These are phyloP conservation scores for Platycnemis pennipes DNA, from an alignment of 2,888 invertebrate species.

Conservation along the genomic window DNA sequence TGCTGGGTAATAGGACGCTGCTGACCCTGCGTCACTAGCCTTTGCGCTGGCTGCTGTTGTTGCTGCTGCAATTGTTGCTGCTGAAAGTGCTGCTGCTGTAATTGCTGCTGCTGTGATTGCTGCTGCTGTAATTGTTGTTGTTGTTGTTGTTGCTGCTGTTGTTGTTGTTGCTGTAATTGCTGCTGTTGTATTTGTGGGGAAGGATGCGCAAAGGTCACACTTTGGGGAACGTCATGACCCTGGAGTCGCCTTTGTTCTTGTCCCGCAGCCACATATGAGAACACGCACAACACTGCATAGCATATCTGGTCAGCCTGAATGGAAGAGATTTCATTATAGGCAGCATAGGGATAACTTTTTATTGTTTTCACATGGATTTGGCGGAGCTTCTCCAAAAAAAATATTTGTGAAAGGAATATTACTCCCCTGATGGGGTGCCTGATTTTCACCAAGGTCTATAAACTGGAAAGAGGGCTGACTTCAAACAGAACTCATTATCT, in stretches of 20 bases:
- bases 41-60: slow-evolving; percentile 69
- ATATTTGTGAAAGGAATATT: neutral
- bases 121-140: slow-evolving; percentile 76
- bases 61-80: slow-evolving; percentile 51
- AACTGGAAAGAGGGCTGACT: too few species aligned
- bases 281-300: slow-evolving; percentile 99
- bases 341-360: neutral
- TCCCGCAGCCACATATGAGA: slow-evolving; percentile 98
- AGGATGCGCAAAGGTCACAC: slow-evolving; percentile 75
- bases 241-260: slow-evolving; percentile 84
- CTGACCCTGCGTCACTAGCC: slow-evolving; percentile 61
- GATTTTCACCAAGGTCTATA: too few species aligned
- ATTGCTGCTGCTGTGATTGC: slow-evolving; percentile 75
- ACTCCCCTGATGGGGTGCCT: too few species aligned
- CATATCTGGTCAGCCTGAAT: slow-evolving; percentile 98
- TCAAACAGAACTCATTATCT: too few species aligned
- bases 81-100: slow-evolving; percentile 55
- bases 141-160: slow-evolving; percentile 76
- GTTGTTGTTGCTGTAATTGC: slow-evolving; percentile 46
- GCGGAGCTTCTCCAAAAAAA: neutral
- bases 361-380: neutral
- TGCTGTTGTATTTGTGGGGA: slow-evolving; percentile 62
- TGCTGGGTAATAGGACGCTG: slow-evolving; percentile 77
- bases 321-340: slow-evolving; percentile 66
- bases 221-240: slow-evolving; percentile 74